A percentile compares a stretch with the other conserved stretches of the same genome.
phyloP scores from a whole-genome alignment of 2,888 invertebrate species.

The Rotaria macrura region DNA sequence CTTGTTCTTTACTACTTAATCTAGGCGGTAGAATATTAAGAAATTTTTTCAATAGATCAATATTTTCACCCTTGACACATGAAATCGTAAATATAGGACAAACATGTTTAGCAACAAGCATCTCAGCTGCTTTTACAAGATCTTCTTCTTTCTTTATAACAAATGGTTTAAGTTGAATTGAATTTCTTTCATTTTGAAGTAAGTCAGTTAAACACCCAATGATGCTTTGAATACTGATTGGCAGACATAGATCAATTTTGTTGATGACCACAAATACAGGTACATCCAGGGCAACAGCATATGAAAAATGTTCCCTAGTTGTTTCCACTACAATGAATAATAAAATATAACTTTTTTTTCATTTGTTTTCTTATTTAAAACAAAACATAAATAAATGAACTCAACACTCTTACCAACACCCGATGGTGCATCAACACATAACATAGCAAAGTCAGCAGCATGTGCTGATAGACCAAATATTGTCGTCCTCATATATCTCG shows the following conservation, averaged over 20 bases:
- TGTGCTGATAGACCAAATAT: slow-evolving; percentile 84
- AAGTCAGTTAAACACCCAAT: slow-evolving; percentile 36
- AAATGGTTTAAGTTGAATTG: not conserved
- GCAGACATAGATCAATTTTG: slow-evolving; percentile 72
- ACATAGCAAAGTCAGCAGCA: slow-evolving; percentile 78
- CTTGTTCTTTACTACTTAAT: not conserved
- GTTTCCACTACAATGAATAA: slow-evolving; percentile 50
- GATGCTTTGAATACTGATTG: slow-evolving; percentile 50
- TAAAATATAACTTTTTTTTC: not conserved
- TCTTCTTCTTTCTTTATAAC: slow-evolving; percentile 15
- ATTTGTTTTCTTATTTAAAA: too few relatives aligned
- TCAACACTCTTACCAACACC: slow-evolving; percentile 45
- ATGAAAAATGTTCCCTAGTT: slow-evolving; percentile 78
- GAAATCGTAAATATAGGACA: slow-evolving; percentile 32
- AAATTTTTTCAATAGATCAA: slow-evolving; percentile 68
- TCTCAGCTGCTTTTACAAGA: slow-evolving; percentile 17
- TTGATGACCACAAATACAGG: slow-evolving; percentile 90
- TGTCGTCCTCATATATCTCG: slow-evolving; percentile 86
- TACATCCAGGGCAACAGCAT: slow-evolving; percentile 56
- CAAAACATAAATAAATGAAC: not conserved
- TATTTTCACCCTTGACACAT: slow-evolving; percentile 32
- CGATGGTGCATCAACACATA: slow-evolving; percentile 72
- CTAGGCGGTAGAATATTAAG: slow-evolving; percentile 66
- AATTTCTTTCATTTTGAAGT: slow-evolving; percentile 9
- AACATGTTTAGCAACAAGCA: slow-evolving; percentile 8